Percentiles rank a stretch among this genome's conserved stretches.
These are phyloP conservation scores for Nomada flava DNA, from an alignment of 2,888 invertebrate species.

Conservation along the genomic window DNA sequence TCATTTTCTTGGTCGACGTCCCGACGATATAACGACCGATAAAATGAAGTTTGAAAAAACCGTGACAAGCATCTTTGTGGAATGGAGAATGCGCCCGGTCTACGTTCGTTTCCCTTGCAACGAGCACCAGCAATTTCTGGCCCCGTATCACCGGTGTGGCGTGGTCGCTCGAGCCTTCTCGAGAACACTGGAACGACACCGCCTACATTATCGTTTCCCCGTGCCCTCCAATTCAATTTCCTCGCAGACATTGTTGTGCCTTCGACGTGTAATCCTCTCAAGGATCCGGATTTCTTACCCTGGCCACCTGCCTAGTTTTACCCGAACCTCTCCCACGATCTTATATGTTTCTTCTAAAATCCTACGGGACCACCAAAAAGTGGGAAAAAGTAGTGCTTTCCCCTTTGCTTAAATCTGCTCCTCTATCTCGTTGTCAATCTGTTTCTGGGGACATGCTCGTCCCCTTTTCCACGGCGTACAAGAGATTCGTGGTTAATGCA, in stretches of 20 bases:
- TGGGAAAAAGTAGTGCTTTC: not conserved
- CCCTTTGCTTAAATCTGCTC: not conserved
- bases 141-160: conserved; percentile 10
- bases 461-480: not conserved
- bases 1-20: no score
- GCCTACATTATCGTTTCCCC: conserved; percentile 48
- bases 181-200: conserved; percentile 36
- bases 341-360: conserved; percentile 27
- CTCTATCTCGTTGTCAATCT: no score
- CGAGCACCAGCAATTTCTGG: conserved; percentile 33
- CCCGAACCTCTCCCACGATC: conserved; percentile 31
- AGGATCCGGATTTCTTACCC: conserved; percentile 37
- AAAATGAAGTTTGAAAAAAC: conserved; percentile 31
- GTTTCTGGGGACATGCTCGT: not conserved
- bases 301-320: conserved; percentile 43
- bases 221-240: conserved; percentile 50
- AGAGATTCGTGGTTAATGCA: not conserved
- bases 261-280: conserved; percentile 38
- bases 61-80: conserved; percentile 11
- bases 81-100: conserved; percentile 1
- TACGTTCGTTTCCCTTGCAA: conserved; percentile 29
- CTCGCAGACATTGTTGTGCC: conserved; percentile 36
- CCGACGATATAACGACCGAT: not conserved
- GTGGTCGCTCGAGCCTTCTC: conserved; percentile 6
- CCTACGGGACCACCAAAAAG: conserved; percentile 29